Conservation (phyloP, 1,140 invertebrate species). For the Drosophila kepulauana region DNA sequence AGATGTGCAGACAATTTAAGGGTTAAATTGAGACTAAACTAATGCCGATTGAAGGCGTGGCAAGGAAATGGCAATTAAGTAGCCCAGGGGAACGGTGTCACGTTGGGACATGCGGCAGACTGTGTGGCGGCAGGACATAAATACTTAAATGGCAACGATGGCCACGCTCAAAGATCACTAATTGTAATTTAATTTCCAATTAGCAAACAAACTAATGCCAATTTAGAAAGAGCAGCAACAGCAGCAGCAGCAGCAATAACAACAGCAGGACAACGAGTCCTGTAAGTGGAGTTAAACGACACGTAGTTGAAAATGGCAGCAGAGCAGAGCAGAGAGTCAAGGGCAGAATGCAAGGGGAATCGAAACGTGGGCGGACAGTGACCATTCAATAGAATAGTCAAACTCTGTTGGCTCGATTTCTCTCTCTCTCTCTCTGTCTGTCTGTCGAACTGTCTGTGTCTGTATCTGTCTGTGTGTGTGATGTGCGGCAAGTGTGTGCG, state of each 20-base stretch:
- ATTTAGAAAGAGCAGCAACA: conserved; percentile 68
- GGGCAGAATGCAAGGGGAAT: conserved; percentile 1
- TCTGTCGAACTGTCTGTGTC: conserved; percentile 29
- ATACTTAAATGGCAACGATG: conserved; percentile 72
- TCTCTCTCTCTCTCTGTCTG: neutral
- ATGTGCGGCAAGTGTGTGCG: conserved; percentile 31
- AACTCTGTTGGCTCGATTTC: conserved; percentile 22
- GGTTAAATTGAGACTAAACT: conserved; percentile 44
- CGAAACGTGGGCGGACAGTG: conserved; percentile 21
- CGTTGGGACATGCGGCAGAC: neutral
- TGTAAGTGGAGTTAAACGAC: conserved; percentile 69
- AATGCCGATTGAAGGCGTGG: conserved; percentile 7
- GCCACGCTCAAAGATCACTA: conserved; percentile 78
- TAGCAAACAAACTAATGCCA: conserved; percentile 84
- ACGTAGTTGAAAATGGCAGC: conserved; percentile 60
- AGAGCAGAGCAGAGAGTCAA: neutral
- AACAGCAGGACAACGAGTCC: conserved; percentile 18
- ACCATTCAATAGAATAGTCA: conserved; percentile 33
- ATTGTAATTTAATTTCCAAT: conserved; percentile 85
- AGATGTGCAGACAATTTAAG: conserved; percentile 33
- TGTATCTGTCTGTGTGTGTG: conserved; percentile 43
- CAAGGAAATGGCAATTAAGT: conserved; percentile 64
- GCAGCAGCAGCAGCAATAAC: conserved; percentile 27
- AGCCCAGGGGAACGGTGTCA: conserved; percentile 18
- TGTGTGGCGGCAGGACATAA: conserved; percentile 44